phyloP scores from a whole-genome alignment of 37 sponge, comb jelly and placozoan genomes.

The Cliona cf. orientalis region DNA sequence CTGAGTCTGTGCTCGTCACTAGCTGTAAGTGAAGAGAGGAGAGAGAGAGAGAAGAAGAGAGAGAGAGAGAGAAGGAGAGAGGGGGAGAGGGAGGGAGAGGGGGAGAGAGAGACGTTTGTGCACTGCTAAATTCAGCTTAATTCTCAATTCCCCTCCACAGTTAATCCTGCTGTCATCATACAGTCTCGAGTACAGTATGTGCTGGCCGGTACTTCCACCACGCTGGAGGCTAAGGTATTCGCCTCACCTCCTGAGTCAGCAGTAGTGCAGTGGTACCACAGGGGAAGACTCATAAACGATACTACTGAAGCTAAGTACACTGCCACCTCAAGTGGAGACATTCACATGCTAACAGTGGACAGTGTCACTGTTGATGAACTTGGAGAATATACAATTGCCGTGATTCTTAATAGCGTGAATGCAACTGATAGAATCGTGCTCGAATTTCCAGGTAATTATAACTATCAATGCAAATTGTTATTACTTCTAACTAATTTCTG shows the following conservation, averaged over 20 bases:
- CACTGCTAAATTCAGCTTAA: too few relatives aligned
- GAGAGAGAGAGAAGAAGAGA: too few relatives aligned
- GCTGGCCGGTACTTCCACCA: neutral
- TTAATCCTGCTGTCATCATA: conserved; percentile 19
- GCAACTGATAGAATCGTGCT: conserved; percentile 4
- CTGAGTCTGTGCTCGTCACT: conserved; percentile 17
- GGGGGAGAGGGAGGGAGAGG: too few relatives aligned
- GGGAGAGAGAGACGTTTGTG: too few relatives aligned
- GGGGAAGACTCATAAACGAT: neutral
- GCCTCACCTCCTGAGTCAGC: neutral
- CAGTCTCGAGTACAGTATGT: neutral
- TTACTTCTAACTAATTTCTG: too few relatives aligned
- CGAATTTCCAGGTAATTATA: neutral
- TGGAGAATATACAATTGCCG: neutral
- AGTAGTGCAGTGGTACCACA: neutral
- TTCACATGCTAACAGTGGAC: neutral
- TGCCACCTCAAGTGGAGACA: neutral
- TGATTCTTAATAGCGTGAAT: neutral
- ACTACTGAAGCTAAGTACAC: conserved; percentile 2
- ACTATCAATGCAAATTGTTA: too few relatives aligned
- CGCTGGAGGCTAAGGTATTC: neutral
- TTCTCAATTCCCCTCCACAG: too few relatives aligned
- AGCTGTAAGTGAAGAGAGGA: conserved; percentile 4
- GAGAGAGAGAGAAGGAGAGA: too few relatives aligned
- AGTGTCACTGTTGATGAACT: neutral